Percentiles rank a stretch among this genome's conserved stretches.
These are phyloP conservation scores for Neodon shergylaensis DNA, from an alignment of 2,113 vertebrate genomes.

Conservation along the genomic window DNA sequence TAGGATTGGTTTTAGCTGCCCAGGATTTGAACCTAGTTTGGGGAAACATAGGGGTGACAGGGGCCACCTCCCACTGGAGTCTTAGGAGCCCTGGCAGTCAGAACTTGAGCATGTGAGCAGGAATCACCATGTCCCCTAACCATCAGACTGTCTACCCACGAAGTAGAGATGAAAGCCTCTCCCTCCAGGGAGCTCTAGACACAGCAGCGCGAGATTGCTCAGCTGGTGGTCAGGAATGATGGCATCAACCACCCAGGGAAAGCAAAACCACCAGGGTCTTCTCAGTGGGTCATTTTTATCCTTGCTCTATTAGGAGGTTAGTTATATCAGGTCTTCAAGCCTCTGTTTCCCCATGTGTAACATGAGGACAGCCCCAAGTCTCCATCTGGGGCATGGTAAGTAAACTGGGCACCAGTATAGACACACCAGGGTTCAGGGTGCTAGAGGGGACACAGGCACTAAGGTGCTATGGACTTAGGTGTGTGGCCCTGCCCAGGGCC, in stretches of 20 bases:
- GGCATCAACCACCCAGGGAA: neutral
- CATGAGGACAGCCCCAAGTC: neutral
- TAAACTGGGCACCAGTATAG: neutral
- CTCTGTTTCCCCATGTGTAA: neutral
- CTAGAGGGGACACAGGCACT: neutral
- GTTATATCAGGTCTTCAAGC: neutral
- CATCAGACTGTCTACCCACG: neutral
- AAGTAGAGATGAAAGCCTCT: neutral
- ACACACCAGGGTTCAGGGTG: too few relatives aligned
- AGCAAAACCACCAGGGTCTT: neutral
- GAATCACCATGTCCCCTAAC: accelerated
- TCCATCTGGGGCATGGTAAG: neutral
- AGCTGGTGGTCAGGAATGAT: neutral
- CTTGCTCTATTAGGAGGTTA: neutral
- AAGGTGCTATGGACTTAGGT: neutral
- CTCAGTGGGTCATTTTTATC: neutral
- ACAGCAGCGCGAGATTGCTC: neutral
- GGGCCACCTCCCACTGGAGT: neutral
- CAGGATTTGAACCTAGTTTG: neutral
- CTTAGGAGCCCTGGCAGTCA: neutral
- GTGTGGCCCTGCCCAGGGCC: neutral
- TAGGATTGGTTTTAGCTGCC: neutral
- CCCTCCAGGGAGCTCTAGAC: neutral
- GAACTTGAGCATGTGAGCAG: neutral
- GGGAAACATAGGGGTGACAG: neutral